phyloP scores from a whole-genome alignment of 2,113 vertebrate species.

The Bubo bubo region DNA sequence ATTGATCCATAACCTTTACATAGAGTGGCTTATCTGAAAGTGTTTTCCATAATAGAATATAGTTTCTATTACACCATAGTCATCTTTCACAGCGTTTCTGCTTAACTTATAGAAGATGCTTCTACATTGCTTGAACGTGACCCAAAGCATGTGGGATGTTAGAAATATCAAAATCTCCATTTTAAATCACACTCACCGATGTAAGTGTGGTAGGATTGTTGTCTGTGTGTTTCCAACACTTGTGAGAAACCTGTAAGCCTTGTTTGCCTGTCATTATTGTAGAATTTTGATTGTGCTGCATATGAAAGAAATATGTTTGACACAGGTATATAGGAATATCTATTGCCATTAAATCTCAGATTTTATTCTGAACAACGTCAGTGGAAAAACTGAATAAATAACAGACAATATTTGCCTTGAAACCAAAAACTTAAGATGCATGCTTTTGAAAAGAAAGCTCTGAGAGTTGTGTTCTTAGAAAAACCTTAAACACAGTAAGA shows the following conservation, averaged over 20 bases:
- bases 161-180: conserved; percentile 30
- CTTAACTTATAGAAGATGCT: neutral
- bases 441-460: neutral
- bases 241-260: neutral
- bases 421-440: neutral
- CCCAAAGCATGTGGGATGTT: neutral
- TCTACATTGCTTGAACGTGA: neutral
- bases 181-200: neutral
- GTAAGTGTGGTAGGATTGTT: neutral
- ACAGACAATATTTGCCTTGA: neutral
- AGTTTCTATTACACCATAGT: neutral
- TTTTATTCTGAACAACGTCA: neutral
- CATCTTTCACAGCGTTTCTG: neutral
- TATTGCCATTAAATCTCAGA: neutral
- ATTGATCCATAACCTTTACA: neutral
- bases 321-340: neutral
- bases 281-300: neutral
- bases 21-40: neutral
- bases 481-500: neutral
- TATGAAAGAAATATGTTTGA: neutral
- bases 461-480: neutral
- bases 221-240: neutral
- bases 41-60: neutral
- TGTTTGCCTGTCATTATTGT: neutral
- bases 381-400: neutral